Conservation (phyloP, 2,888 invertebrate genomes). For the Silvanus unidentatus region DNA sequence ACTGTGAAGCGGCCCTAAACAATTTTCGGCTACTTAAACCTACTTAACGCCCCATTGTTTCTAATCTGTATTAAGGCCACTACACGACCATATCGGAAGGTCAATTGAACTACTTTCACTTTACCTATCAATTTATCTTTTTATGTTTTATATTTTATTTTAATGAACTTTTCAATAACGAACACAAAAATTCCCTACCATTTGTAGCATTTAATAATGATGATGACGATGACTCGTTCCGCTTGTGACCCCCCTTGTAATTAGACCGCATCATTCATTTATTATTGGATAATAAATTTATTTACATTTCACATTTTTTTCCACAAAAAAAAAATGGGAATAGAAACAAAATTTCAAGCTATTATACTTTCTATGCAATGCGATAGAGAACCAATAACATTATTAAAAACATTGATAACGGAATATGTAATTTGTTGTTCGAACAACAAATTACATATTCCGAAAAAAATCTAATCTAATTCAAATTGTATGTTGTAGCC, state of each 20-base stretch:
- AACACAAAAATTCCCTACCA: too few species aligned
- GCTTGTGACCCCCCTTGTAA: constrained; percentile 13
- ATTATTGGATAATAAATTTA: constrained; percentile 22
- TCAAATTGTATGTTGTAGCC: constrained; percentile 45
- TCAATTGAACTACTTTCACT: too few species aligned
- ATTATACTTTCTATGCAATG: constrained; percentile 4
- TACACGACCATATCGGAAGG: too few species aligned
- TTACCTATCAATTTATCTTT: too few species aligned
- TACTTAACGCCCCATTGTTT: too few species aligned
- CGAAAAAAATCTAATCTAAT: background rate
- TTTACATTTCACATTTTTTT: constrained; percentile 16
- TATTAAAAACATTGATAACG: background rate
- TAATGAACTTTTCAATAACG: too few species aligned
- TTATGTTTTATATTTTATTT: too few species aligned
- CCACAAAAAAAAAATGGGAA: background rate
- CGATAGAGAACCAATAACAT: background rate
- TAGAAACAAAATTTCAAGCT: background rate
- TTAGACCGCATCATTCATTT: constrained; percentile 18
- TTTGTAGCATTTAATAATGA: background rate
- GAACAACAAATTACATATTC: too few species aligned
- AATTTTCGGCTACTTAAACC: too few species aligned
- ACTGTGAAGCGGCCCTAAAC: too few species aligned
- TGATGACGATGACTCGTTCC: constrained; percentile 9
- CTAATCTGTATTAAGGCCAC: too few species aligned
- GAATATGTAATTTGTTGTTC: background rate